A percentile compares a stretch with the other conserved stretches of the same genome.
Evolutionary conservation across 2,888 invertebrate species (phyloP).

Genomic region (Oithona nana): DNA sequence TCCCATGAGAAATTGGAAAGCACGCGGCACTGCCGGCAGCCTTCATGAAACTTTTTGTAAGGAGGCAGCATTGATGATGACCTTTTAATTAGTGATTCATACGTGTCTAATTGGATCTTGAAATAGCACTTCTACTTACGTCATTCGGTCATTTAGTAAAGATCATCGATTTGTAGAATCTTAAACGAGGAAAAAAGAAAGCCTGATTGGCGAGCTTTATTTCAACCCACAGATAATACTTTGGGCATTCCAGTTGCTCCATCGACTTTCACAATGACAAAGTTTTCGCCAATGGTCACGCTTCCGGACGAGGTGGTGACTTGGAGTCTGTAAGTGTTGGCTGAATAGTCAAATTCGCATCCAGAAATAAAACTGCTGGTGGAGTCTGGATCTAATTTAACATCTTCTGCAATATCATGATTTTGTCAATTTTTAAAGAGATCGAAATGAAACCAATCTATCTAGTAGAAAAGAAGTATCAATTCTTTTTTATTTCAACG

Average conservation of each 20-base stretch:
- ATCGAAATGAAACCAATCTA: not conserved
- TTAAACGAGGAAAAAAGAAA: no score
- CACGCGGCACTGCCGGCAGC: no score
- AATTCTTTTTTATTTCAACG: not conserved
- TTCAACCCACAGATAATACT: constrained; percentile 5
- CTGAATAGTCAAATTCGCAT: constrained; percentile 12
- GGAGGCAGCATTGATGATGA: no score
- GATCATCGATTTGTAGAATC: no score
- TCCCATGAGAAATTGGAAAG: no score
- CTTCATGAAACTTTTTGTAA: no score
- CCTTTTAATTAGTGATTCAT: no score
- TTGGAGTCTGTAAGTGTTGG: constrained; percentile 4
- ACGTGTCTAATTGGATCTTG: no score
- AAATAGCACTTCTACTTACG: no score
- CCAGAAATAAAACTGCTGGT: not conserved
- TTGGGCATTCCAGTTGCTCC: constrained; percentile 1
- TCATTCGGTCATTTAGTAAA: no score
- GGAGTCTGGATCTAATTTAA: not conserved
- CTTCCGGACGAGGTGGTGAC: not conserved
- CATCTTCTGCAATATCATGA: not conserved
- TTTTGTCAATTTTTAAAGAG: not conserved
- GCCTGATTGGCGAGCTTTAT: no score
- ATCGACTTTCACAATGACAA: constrained; percentile 12
- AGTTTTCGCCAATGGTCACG: constrained; percentile 2
- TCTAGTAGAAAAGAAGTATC: not conserved